Evolutionary conservation across 1,140 invertebrate species (phyloP), one percentile per base, ranked within the genome.

Genomic region (Lepidotrigona ventralis): DNA sequence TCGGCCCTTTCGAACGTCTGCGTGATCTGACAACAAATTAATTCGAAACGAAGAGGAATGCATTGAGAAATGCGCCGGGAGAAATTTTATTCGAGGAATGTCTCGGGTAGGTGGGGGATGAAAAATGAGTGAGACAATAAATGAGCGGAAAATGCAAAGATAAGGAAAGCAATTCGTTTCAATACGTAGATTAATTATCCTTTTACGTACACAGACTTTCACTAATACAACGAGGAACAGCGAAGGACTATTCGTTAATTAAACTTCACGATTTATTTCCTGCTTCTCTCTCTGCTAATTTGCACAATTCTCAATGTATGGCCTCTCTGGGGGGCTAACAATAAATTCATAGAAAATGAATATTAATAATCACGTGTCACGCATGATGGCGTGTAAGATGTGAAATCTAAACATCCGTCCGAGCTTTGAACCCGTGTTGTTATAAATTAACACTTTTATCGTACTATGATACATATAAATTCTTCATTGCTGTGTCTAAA

Each of bases 201-300:
- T 66, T 8, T 33, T 0, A 33, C 8, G 26, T 64, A 63, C 56
- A 39, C 46, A 53, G 53, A 58, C 60, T 26, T 60, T 60, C 23
- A 60, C 23, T n/a, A 81, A 75, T 68, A 74, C 63, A 33, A 17
- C 12, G n/a, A n/a, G 12, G 53, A 54, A 46, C 56, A 68, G 69
- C 19, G 23, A 75, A 76, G 33, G 26, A 5, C 19, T 26, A 19
- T 46, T 82, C 26, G 15, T 39, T 39, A 19, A 77, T 21, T 39
- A 54, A 51, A 77, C 19, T 81, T 80, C 63, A 78, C 58, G 9
- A 19, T 19, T 66, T 33, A 8, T 29, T 29, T 29, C 1, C 5
- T 64, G 8, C 58, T 23, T 60, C 58, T n/a, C 12, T 60, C 9
- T 46, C 39, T 46, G 39, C 39, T 46, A 46, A 46, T 46, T 46